Evolutionary conservation across 2,797 vertebrate species (phyloP).

Genomic region (Tokudaia muenninki): DNA sequence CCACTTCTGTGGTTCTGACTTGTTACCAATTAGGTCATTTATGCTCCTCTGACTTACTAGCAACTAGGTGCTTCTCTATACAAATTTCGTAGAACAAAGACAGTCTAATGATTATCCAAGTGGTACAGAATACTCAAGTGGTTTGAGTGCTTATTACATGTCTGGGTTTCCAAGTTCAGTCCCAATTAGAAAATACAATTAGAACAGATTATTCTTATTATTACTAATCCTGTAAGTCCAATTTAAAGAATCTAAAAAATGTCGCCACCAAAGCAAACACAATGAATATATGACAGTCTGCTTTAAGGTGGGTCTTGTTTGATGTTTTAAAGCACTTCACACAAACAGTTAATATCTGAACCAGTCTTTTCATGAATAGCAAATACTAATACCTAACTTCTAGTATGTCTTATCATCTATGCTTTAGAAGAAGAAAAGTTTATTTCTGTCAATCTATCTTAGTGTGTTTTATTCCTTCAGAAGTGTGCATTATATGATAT

Average conservation of each 20-base stretch:
- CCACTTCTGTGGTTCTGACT: background rate
- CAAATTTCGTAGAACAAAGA: background rate
- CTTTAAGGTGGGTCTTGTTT: background rate
- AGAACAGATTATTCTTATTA: background rate
- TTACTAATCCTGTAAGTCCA: background rate
- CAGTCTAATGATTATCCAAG: background rate
- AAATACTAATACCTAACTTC: background rate
- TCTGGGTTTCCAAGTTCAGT: background rate
- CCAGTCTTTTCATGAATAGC: background rate
- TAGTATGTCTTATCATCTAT: background rate
- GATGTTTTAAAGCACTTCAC: background rate
- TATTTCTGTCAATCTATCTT: background rate
- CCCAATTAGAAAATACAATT: background rate
- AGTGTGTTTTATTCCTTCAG: background rate
- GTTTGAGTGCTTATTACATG: background rate
- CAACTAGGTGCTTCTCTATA: background rate
- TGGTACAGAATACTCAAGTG: background rate
- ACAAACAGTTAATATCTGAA: background rate
- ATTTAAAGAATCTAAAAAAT: background rate
- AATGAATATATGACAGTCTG: background rate
- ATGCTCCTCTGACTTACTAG: background rate
- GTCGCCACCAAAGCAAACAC: background rate
- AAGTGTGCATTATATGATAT: background rate
- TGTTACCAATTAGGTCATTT: background rate
- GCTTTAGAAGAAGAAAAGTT: background rate